Evolutionary conservation across 2,797 vertebrate species (phyloP).

Genomic region (Sternarchorhynchus goeldii): DNA sequence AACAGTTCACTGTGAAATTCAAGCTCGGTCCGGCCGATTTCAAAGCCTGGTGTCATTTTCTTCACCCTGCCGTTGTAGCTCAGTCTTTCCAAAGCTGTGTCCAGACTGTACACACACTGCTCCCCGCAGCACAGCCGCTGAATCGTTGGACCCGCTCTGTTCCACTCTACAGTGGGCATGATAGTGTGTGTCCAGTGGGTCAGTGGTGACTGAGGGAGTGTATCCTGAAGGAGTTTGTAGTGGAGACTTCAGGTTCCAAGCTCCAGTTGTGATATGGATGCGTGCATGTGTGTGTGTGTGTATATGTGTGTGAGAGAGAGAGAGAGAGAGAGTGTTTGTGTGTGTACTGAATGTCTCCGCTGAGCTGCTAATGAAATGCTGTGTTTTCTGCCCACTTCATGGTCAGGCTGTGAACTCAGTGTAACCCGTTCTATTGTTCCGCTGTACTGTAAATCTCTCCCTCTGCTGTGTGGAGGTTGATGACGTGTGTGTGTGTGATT

Average conservation of each 20-base stretch:
- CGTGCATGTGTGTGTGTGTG: slow-evolving; percentile 31
- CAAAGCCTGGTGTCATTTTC: slow-evolving; percentile 47
- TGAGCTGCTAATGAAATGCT: slow-evolving; percentile 55
- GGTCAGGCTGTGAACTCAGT: slow-evolving; percentile 48
- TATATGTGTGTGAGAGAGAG: background rate
- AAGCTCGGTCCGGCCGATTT: slow-evolving; percentile 39
- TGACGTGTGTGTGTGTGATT: slow-evolving; percentile 22
- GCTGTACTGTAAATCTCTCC: slow-evolving; percentile 41
- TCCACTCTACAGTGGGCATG: background rate
- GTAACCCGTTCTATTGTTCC: slow-evolving; percentile 52
- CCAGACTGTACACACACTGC: background rate
- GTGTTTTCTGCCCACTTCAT: slow-evolving; percentile 47
- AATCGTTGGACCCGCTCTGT: background rate
- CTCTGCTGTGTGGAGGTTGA: slow-evolving; percentile 44
- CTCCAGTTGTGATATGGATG: slow-evolving; percentile 27
- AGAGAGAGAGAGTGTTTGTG: slow-evolving; percentile 20
- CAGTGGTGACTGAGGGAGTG: background rate
- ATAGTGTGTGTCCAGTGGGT: slow-evolving; percentile 17
- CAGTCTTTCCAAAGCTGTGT: slow-evolving; percentile 4
- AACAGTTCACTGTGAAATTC: slow-evolving; percentile 42
- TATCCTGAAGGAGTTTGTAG: slow-evolving; percentile 6
- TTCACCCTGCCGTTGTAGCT: slow-evolving; percentile 9
- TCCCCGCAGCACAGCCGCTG: background rate
- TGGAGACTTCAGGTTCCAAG: no score
- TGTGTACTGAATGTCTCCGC: slow-evolving; percentile 40